phyloP scores from a whole-genome alignment of 2,797 vertebrate genomes.

The Spatula versicolor region DNA sequence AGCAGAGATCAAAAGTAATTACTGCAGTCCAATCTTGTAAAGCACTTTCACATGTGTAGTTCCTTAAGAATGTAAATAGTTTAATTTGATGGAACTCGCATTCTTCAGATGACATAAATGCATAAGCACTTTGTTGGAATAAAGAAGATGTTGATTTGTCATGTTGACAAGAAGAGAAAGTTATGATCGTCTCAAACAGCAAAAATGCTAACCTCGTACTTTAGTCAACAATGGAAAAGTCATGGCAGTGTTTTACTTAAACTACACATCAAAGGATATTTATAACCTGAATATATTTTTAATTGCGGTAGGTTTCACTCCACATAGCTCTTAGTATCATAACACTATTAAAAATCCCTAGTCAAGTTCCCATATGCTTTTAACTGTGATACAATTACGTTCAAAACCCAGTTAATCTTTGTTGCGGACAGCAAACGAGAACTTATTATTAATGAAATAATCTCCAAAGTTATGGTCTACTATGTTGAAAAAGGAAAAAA shows the following conservation, averaged over 20 bases:
- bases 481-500: background rate
- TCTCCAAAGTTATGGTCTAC: background rate
- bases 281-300: background rate
- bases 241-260: background rate
- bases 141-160: background rate
- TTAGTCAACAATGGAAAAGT: background rate
- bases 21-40: background rate
- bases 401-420: background rate
- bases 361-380: background rate
- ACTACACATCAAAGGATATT: background rate
- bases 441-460: background rate
- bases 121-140: background rate
- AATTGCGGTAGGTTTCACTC: background rate
- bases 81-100: background rate
- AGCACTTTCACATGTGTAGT: background rate
- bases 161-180: background rate
- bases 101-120: slow-evolving; percentile 14
- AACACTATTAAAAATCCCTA: background rate
- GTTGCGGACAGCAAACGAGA: background rate
- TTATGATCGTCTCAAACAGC: background rate
- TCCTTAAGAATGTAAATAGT: slow-evolving; percentile 3
- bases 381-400: background rate
- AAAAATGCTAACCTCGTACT: background rate
- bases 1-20: background rate
- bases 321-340: background rate